These are phyloP conservation scores for Crambe crambe DNA, from an alignment of 37 sponge, comb jelly and placozoan genomes.

Conservation along the genomic window DNA sequence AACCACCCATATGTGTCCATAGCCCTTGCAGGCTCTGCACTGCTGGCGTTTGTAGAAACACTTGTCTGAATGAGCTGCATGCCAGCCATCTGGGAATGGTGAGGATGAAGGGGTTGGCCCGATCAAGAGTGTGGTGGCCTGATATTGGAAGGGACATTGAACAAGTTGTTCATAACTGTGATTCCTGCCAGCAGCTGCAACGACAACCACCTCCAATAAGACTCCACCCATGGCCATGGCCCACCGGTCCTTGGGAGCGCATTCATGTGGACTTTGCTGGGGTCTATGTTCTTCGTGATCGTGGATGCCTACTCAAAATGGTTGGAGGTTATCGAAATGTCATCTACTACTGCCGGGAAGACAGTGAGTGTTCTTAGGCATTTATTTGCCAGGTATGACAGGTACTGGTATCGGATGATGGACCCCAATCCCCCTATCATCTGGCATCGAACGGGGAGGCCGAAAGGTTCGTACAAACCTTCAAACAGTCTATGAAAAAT, in stretches of 20 bases:
- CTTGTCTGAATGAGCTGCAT: not conserved
- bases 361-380: constrained; percentile 8
- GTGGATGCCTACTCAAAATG: not conserved
- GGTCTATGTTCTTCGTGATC: not conserved
- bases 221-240: not conserved
- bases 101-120: not conserved
- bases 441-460: constrained; percentile 19
- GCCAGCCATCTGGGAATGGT: not conserved
- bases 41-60: too few relatives aligned
- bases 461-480: too few relatives aligned
- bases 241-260: not conserved
- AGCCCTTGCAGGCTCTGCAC: too few relatives aligned
- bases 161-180: not conserved
- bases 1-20: too few relatives aligned
- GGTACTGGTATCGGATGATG: constrained; percentile 27
- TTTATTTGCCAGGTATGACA: constrained; percentile 28
- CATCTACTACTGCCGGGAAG: not conserved
- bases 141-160: not conserved
- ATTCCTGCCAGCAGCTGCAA: not conserved
- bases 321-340: not conserved
- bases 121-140: not conserved
- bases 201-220: not conserved
- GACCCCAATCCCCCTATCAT: constrained; percentile 34
- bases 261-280: not conserved
- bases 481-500: constrained; percentile 2